Conservation (phyloP, 2,113 vertebrate genomes). For the Protobothrops flavoviridis region DNA sequence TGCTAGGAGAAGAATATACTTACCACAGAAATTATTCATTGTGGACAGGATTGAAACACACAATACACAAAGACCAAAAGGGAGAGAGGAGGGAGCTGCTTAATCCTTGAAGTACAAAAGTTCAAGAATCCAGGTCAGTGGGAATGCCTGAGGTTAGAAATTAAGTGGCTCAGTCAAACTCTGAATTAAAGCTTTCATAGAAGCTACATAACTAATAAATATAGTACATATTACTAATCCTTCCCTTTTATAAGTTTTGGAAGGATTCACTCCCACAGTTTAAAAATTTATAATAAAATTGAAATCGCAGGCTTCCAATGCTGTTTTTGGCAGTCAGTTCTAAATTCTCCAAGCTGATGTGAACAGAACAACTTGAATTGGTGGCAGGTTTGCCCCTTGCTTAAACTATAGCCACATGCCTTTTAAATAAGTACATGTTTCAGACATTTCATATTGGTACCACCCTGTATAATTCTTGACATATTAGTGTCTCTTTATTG, state of each 20-base stretch:
- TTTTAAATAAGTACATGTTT: constrained; percentile 12
- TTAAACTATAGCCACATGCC: constrained; percentile 1
- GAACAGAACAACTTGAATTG: neutral
- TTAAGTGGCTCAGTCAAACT: constrained; percentile 13
- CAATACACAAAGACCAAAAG: neutral
- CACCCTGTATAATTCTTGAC: neutral
- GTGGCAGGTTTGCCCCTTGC: neutral
- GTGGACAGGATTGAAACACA: neutral
- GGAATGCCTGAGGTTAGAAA: constrained; percentile 22
- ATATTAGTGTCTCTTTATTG: neutral
- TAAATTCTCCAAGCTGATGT: constrained; percentile 1
- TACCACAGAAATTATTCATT: neutral
- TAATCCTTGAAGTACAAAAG: constrained; percentile 11
- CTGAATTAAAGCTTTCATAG: constrained; percentile 30
- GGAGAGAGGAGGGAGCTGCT: neutral
- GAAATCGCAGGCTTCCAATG: constrained; percentile 7
- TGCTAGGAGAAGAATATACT: neutral
- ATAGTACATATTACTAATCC: constrained; percentile 7
- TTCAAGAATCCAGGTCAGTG: constrained; percentile 6
- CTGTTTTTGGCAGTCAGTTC: constrained; percentile 13
- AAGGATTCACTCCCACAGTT: constrained; percentile 21
- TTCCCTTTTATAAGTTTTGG: constrained; percentile 18
- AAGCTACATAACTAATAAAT: neutral
- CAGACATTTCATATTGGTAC: constrained; percentile 5
- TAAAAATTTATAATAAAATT: constrained; percentile 3